These are phyloP conservation scores for Peucedramus taeniatus DNA, from an alignment of 2,113 vertebrate genomes.

Conservation along the genomic window DNA sequence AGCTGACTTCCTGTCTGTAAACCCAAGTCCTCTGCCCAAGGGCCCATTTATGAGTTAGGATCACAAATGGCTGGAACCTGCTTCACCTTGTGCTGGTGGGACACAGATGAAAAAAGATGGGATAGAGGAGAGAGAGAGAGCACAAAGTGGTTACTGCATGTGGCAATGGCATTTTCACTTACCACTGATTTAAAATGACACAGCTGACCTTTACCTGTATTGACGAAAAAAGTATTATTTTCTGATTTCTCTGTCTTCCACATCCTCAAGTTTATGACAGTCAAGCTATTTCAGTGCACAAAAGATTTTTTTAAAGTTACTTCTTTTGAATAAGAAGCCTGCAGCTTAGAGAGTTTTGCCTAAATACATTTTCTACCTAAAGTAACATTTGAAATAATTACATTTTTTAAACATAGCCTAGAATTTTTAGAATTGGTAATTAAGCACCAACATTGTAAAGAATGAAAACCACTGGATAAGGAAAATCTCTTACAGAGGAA, in stretches of 20 bases:
- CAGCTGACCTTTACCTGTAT: background rate
- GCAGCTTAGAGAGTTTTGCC: background rate
- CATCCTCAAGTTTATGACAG: background rate
- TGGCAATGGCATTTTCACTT: background rate
- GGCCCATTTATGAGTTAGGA: accelerated
- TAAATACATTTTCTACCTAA: background rate
- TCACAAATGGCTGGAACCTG: background rate
- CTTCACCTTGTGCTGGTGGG: background rate
- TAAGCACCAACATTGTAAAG: background rate
- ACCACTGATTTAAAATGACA: background rate
- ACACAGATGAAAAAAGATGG: background rate
- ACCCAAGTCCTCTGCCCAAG: background rate
- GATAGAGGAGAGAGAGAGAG: background rate
- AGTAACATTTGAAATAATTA: background rate
- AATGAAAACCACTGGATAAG: background rate
- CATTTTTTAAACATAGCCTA: background rate
- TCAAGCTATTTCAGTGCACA: background rate
- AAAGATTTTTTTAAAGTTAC: background rate
- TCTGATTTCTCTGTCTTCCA: background rate
- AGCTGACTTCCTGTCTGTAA: background rate
- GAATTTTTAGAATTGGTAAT: background rate
- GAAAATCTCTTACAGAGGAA: background rate
- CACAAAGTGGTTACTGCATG: background rate
- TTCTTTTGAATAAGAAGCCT: background rate
- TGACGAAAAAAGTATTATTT: background rate